A percentile compares a stretch with the other conserved stretches of the same genome.
Evolutionary conservation across 2,888 invertebrate species (phyloP).

Genomic region (Ectemnius cavifrons): DNA sequence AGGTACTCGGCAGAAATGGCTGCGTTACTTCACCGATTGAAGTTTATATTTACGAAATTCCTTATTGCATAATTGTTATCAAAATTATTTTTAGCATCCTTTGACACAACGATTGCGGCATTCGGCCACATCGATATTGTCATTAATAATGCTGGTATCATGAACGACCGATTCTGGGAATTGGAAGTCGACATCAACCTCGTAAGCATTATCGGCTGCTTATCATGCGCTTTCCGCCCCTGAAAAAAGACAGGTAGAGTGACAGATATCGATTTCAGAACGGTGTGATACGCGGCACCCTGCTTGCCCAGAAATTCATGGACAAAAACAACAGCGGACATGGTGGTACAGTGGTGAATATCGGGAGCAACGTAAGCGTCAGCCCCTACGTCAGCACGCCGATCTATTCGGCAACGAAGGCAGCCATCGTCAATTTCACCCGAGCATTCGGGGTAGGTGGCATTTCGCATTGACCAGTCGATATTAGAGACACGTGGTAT

Average conservation of each 20-base stretch:
- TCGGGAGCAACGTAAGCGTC: constrained; percentile 85
- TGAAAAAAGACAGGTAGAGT: background rate
- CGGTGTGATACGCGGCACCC: constrained; percentile 87
- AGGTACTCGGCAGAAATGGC: constrained; percentile 77
- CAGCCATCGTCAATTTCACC: constrained; percentile 86
- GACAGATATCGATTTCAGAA: constrained; percentile 79
- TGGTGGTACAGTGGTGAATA: constrained; percentile 88
- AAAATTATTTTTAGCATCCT: constrained; percentile 82
- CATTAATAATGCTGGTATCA: constrained; percentile 89
- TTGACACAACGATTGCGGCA: constrained; percentile 85
- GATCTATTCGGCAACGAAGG: constrained; percentile 88
- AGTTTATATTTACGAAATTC: no score
- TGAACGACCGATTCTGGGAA: constrained; percentile 88
- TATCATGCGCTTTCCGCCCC: background rate
- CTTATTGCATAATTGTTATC: background rate
- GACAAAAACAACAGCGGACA: constrained; percentile 87
- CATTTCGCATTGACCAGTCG: background rate
- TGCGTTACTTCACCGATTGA: no score
- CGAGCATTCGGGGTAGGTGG: constrained; percentile 84
- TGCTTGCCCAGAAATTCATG: constrained; percentile 87
- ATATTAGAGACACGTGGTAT: background rate
- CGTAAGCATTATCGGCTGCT: constrained; percentile 78
- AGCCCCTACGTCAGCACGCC: constrained; percentile 86
- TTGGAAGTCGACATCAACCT: constrained; percentile 88
- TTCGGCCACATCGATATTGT: constrained; percentile 88